Evolutionary conservation across 2,113 vertebrate species (phyloP).

Genomic region (Corythornis madagascariensis): DNA sequence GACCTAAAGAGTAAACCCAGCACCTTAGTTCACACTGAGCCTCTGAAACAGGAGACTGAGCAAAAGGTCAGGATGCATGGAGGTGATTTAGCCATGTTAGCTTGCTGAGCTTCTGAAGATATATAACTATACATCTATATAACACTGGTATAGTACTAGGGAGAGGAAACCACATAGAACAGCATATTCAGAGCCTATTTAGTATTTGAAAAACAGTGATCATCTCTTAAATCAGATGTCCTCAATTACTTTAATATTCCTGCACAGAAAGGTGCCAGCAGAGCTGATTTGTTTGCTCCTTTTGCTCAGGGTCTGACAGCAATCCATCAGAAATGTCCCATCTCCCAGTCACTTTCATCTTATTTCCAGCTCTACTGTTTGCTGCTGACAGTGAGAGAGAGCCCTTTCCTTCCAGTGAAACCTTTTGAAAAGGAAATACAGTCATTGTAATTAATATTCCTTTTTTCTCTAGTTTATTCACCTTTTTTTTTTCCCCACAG

Average conservation of each 20-base stretch:
- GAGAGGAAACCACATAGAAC: neutral
- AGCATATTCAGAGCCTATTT: neutral
- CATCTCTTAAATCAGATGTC: neutral
- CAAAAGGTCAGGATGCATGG: neutral
- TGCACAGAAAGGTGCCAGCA: neutral
- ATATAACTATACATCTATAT: neutral
- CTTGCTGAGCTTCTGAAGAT: neutral
- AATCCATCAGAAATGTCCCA: neutral
- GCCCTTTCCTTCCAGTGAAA: neutral
- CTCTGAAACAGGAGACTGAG: neutral
- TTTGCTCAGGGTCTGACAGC: neutral
- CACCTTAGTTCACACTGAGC: neutral
- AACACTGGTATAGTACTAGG: neutral
- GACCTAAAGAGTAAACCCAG: neutral
- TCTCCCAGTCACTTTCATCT: neutral
- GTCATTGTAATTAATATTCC: fast-evolving
- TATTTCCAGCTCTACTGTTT: neutral
- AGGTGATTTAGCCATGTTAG: neutral
- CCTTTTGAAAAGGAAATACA: neutral
- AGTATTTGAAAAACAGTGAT: neutral
- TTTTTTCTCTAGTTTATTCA: neutral
- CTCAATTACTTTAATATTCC: neutral
- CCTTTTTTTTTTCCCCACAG: neutral
- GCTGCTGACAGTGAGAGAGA: neutral
- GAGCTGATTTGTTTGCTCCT: neutral